Evolutionary conservation across 1,140 invertebrate genomes (phyloP).

Genomic region (Sycobia sp.): DNA sequence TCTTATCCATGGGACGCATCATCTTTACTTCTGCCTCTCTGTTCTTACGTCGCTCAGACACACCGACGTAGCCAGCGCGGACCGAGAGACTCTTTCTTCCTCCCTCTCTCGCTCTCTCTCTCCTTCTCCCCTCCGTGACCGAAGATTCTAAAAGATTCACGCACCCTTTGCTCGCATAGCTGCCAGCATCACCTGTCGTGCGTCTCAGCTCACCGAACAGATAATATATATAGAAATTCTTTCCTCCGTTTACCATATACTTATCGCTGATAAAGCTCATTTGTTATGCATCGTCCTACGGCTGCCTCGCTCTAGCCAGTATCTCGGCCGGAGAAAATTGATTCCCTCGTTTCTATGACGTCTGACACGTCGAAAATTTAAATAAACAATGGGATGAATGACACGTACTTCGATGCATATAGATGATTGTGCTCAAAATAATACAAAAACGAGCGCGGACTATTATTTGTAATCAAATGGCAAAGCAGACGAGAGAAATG

Average conservation of each 20-base stretch:
- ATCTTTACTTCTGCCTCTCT: background rate
- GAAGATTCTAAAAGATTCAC: constrained; percentile 29
- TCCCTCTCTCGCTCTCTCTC: no score
- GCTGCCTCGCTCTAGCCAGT: no score
- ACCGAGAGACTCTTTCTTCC: background rate
- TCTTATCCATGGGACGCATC: background rate
- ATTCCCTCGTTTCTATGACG: no score
- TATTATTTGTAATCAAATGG: no score
- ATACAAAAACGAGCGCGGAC: no score
- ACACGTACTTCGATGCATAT: no score
- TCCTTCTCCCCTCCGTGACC: no score
- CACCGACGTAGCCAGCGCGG: background rate
- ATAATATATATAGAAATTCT: background rate
- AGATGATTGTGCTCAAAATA: no score
- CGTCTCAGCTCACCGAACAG: background rate
- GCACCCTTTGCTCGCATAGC: constrained; percentile 35
- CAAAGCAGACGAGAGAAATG: no score
- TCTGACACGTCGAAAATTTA: no score
- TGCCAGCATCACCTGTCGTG: constrained; percentile 22
- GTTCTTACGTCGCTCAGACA: constrained; percentile 6
- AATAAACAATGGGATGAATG: no score
- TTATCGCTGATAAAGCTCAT: background rate
- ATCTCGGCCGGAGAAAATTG: no score
- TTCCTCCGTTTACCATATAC: background rate
- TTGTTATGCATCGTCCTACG: background rate